Evolutionary conservation across 1,140 invertebrate genomes (phyloP).

Genomic region (Charaxes varanes): DNA sequence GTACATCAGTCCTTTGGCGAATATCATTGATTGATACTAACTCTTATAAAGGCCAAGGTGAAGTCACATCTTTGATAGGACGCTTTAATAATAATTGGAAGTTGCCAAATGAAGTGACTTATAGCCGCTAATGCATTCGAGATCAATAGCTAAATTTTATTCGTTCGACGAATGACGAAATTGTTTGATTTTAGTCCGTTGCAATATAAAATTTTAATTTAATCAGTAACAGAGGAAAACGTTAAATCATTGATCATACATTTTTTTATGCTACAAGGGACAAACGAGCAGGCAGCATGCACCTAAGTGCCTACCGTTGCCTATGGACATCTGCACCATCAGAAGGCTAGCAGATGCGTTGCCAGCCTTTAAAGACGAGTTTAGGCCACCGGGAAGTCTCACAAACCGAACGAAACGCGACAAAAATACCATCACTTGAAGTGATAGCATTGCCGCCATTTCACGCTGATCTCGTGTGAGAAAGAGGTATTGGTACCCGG

Average conservation of each 20-base stretch:
- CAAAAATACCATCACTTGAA: too few relatives aligned
- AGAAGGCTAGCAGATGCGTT: too few relatives aligned
- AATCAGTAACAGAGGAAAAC: background rate
- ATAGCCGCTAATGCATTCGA: slow-evolving; percentile 17
- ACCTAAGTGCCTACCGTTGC: too few relatives aligned
- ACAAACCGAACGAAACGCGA: too few relatives aligned
- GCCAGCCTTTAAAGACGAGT: too few relatives aligned
- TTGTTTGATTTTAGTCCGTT: slow-evolving; percentile 5
- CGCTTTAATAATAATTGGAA: slow-evolving; percentile 34
- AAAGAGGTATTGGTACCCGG: too few relatives aligned
- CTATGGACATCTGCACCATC: too few relatives aligned
- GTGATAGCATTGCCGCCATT: too few relatives aligned
- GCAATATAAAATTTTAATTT: background rate
- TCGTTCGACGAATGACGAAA: background rate
- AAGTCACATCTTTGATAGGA: slow-evolving; percentile 43
- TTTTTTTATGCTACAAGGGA: too few relatives aligned
- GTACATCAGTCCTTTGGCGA: slow-evolving; percentile 19
- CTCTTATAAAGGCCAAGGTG: slow-evolving; percentile 59
- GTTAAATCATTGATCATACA: background rate
- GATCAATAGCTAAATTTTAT: background rate
- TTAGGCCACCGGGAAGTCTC: too few relatives aligned
- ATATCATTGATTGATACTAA: slow-evolving; percentile 52
- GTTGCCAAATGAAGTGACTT: slow-evolving; percentile 43
- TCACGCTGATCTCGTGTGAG: too few relatives aligned
- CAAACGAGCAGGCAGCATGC: too few relatives aligned